phyloP scores from a whole-genome alignment of 2,113 vertebrate species.

The Bubo blakistoni region DNA sequence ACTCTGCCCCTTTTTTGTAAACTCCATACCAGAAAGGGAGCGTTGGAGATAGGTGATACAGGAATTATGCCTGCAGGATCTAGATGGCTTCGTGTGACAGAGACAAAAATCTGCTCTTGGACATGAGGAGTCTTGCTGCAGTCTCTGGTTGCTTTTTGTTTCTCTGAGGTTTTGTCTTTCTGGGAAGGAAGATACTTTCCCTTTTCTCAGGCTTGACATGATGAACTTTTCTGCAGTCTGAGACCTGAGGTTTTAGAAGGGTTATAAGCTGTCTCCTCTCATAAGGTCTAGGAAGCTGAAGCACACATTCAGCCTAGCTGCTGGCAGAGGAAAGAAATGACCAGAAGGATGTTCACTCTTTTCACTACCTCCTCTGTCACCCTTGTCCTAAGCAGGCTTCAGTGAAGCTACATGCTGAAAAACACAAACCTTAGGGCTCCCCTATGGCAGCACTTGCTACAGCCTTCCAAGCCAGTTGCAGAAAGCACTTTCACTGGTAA shows the following conservation, averaged over 20 bases:
- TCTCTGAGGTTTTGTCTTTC: not conserved
- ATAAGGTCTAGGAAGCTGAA: not conserved
- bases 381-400: not conserved
- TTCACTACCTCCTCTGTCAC: not conserved
- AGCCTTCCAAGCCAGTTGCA: not conserved
- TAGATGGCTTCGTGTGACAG: not conserved
- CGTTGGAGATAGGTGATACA: not conserved
- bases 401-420: not conserved
- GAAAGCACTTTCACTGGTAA: not conserved
- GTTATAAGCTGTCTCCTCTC: not conserved
- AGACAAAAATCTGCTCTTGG: not conserved
- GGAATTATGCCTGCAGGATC: not conserved
- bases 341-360: not conserved
- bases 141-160: not conserved
- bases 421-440: not conserved
- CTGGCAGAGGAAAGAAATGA: not conserved
- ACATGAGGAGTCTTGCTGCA: not conserved
- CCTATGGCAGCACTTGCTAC: not conserved
- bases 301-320: not conserved
- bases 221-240: not conserved
- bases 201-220: not conserved
- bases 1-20: not conserved
- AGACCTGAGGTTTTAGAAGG: not conserved
- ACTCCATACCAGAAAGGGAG: not conserved
- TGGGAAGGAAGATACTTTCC: not conserved